Conservation (phyloP, 2,113 vertebrate species). For the Marcusenius ussheri region DNA sequence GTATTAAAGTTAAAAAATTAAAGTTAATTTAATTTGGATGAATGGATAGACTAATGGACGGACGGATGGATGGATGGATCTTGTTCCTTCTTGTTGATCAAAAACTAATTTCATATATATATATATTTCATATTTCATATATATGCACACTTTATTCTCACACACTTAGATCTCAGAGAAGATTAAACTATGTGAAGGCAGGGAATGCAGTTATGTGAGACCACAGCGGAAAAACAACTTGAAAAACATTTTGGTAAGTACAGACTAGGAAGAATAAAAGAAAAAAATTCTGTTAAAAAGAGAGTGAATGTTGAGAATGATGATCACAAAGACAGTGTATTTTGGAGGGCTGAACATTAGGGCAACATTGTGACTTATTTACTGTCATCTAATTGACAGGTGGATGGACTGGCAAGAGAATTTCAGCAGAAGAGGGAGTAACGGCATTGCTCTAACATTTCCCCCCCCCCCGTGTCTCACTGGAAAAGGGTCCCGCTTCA, state of each 20-base stretch:
- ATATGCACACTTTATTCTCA: not conserved
- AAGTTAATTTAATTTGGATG: not conserved
- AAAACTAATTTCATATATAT: not conserved
- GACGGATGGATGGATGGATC: not conserved
- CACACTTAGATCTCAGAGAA: conserved; percentile 58
- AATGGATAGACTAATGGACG: not conserved
- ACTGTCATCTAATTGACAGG: conserved; percentile 39
- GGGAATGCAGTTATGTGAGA: conserved; percentile 64
- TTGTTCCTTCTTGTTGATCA: not conserved
- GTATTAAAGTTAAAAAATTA: too few species aligned
- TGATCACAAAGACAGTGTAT: not conserved
- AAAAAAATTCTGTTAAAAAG: not conserved
- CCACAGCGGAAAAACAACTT: conserved; percentile 57
- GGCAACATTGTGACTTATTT: not conserved
- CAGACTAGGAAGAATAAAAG: not conserved
- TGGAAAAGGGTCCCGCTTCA: not conserved
- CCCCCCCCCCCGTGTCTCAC: conserved; percentile 17
- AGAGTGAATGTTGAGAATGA: not conserved
- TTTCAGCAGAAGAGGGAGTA: conserved; percentile 70
- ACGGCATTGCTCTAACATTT: conserved; percentile 18
- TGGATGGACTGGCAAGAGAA: conserved; percentile 61
- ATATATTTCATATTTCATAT: not conserved
- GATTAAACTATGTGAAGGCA: conserved; percentile 59
- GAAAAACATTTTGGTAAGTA: conserved; percentile 63
- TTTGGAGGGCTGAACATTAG: not conserved